Base-by-base conservation (phyloP, 2,797 vertebrate species). In the Carduelis carduelis region DNA sequence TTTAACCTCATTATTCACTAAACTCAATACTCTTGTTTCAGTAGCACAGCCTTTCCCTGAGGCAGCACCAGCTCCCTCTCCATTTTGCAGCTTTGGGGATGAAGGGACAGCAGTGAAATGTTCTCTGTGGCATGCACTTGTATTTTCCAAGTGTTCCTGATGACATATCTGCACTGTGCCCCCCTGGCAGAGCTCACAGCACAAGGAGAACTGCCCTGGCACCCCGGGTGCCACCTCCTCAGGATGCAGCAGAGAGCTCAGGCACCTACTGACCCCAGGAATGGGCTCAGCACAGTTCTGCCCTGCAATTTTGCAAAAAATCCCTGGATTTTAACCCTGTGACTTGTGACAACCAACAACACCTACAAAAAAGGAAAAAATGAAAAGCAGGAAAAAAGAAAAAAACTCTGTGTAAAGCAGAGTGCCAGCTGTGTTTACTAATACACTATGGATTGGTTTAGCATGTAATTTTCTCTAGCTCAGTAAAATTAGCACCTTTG, bases 181-280 rank as follows among this genome's bases (percentile, higher is more conserved):
- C 55, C 9, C 13, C 30, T 26, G 4, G 32, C 6, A 70, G 75
- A 77, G 71, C 6, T 71, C 63, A 35, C 59, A 76, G 55, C 64
- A 72, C 0, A 0, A 46, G 26, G 35, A 84, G 61, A 68, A 11
- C 27, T 26, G 68, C 32, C 27, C 68, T n/a, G 14, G 14, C 32
- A 30, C 26, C 7, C 9, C 1, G 35, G 27, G 12, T 75, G n/a
- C 16, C 81, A 47, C 57, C 11, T 81, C 74, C 55, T 84, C 65
- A 6, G 0, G 0, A 1, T 1, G 20, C 34, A 69, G 49, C 43
- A 13, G 1, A 3, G 57, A 80, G n/a, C 80, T 92, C 64, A 27
- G 64, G 28, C 50, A 19, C 8, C 78, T 21, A 0, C 18, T 2
- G 4, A 15, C 17, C 39, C 68, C 28, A 32, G 63, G 4, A 72